phyloP scores from a whole-genome alignment of 1,140 invertebrate genomes.

The Lethocerus indicus region DNA sequence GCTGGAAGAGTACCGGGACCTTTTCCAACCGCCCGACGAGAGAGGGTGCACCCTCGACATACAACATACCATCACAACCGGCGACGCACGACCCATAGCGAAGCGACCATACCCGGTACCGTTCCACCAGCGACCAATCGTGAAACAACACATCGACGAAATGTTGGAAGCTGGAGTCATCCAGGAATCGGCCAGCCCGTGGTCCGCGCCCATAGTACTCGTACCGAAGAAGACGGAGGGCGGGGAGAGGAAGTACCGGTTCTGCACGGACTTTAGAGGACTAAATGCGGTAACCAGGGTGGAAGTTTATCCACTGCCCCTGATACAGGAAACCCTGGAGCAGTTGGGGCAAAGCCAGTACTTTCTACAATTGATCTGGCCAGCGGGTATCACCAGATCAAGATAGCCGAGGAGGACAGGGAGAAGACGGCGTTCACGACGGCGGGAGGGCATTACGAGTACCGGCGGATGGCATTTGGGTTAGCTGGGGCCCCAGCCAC shows the following conservation, averaged over 20 bases:
- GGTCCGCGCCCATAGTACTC: slow-evolving; percentile 11
- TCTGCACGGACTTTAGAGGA: slow-evolving; percentile 19
- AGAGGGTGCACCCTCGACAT: no score
- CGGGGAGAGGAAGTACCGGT: slow-evolving; percentile 13
- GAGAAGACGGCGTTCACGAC: slow-evolving; percentile 18
- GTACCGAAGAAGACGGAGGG: slow-evolving; percentile 18
- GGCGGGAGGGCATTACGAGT: slow-evolving; percentile 13
- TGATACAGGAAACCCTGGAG: slow-evolving; percentile 5
- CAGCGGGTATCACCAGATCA: slow-evolving; percentile 22
- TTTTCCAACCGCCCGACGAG: no score
- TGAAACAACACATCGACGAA: no score
- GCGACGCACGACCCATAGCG: no score
- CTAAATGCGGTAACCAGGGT: slow-evolving; percentile 13
- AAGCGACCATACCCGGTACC: no score
- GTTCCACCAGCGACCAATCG: no score
- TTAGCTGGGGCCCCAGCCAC: slow-evolving; percentile 12
- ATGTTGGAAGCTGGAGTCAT: no score
- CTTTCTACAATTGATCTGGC: slow-evolving; percentile 17
- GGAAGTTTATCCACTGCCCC: slow-evolving; percentile 7
- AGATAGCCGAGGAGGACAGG: slow-evolving; percentile 10
- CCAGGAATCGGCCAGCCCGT: no score
- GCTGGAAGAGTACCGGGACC: no score
- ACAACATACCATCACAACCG: no score
- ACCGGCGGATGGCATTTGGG: slow-evolving; percentile 16
- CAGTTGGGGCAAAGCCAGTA: slow-evolving; percentile 5